A percentile compares a stretch with the other conserved stretches of the same genome.
phyloP scores from a whole-genome alignment of 2,113 vertebrate species.

The Chinchilla lanigera region DNA sequence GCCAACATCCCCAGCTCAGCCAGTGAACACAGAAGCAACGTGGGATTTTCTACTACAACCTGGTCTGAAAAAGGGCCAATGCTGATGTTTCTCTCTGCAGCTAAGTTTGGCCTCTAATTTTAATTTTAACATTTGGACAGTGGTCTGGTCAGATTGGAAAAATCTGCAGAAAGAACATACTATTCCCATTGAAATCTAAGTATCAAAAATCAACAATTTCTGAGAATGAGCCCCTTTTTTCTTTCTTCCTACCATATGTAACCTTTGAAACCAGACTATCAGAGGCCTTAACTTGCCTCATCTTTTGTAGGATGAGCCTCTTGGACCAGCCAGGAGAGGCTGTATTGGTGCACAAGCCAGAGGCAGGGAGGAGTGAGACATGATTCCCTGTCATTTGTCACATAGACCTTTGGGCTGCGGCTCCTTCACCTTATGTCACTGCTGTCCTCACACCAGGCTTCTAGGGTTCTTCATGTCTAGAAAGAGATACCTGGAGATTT shows the following conservation, averaged over 20 bases:
- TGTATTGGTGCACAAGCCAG: not conserved
- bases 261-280: not conserved
- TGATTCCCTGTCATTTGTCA: fast-evolving
- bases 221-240: not conserved
- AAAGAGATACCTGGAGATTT: not conserved
- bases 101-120: slow-evolving; percentile 43
- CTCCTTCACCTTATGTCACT: not conserved
- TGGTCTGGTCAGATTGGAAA: not conserved
- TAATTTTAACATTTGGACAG: slow-evolving; percentile 13
- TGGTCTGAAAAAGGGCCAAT: not conserved
- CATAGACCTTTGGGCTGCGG: not conserved
- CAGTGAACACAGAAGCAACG: not conserved
- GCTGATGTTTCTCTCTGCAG: slow-evolving; percentile 30
- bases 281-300: not conserved
- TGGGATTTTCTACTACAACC: not conserved
- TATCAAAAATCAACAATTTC: not conserved
- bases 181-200: not conserved
- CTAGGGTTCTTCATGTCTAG: no score
- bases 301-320: not conserved
- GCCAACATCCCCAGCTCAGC: fast-evolving
- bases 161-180: slow-evolving; percentile 10
- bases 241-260: no score
- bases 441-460: not conserved
- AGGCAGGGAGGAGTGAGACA: fast-evolving
- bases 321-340: not conserved